A percentile compares a stretch with the other conserved stretches of the same genome.
Conservation (phyloP, 2,888 invertebrate genomes). For the Gymnocheta viridis region DNA sequence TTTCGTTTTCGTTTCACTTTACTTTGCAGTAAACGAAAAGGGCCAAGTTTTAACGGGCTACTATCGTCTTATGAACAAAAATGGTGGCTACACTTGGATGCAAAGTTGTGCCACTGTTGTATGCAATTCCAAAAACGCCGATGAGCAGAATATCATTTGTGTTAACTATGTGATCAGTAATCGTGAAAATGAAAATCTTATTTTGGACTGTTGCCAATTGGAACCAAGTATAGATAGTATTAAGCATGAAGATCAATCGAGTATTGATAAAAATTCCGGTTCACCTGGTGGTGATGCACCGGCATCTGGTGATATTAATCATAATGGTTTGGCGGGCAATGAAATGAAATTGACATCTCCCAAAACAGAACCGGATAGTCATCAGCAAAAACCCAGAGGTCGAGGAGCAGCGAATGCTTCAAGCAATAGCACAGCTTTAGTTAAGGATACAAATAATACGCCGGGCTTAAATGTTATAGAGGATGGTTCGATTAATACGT, state of each 20-base stretch:
- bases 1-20: background rate
- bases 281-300: constrained; percentile 92
- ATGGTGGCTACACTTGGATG: constrained; percentile 97
- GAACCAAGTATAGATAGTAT: constrained; percentile 89
- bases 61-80: constrained; percentile 97
- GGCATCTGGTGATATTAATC: constrained; percentile 72
- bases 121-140: constrained; percentile 96
- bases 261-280: constrained; percentile 90
- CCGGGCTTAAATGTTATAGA: constrained; percentile 73
- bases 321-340: constrained; percentile 75
- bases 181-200: constrained; percentile 92
- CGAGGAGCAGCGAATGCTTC: constrained; percentile 75
- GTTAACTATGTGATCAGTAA: constrained; percentile 94
- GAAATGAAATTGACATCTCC: constrained; percentile 81
- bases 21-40: constrained; percentile 93
- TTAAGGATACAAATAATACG: constrained; percentile 77
- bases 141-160: constrained; percentile 98
- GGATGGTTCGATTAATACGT: constrained; percentile 61
- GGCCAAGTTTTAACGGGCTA: constrained; percentile 98
- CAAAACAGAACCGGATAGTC: constrained; percentile 80
- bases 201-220: constrained; percentile 96
- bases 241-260: constrained; percentile 89
- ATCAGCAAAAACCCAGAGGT: constrained; percentile 75
- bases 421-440: constrained; percentile 75
- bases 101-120: constrained; percentile 98